A percentile compares a stretch with the other conserved stretches of the same genome.
Evolutionary conservation across 1,140 invertebrate species (phyloP).

Genomic region (Parasteatoda tepidariorum): DNA sequence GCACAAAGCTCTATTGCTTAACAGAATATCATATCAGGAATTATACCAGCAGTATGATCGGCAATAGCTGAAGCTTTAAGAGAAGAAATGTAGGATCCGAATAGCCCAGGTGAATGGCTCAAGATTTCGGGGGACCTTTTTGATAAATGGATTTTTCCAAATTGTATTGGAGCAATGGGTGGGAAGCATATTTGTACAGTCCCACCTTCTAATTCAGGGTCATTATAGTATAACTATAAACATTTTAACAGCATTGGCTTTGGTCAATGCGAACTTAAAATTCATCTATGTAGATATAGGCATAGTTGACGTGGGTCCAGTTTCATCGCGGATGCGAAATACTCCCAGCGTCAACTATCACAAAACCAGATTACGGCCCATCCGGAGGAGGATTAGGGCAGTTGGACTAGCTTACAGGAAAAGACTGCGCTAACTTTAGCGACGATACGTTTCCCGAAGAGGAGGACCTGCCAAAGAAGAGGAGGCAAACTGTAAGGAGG

Average conservation of each 20-base stretch:
- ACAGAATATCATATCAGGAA: neutral
- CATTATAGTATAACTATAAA: conserved; percentile 72
- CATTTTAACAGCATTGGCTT: conserved; percentile 69
- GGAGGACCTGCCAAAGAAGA: too few relatives aligned
- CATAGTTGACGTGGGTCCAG: too few relatives aligned
- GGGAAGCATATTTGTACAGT: neutral
- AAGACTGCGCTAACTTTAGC: too few relatives aligned
- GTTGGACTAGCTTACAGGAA: too few relatives aligned
- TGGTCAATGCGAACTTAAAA: conserved; percentile 70
- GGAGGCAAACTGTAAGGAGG: too few relatives aligned
- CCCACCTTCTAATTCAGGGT: conserved; percentile 65
- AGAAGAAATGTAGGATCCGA: neutral
- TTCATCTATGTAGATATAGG: conserved; percentile 70
- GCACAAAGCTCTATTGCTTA: neutral
- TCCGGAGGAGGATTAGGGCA: too few relatives aligned
- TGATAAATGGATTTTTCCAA: neutral
- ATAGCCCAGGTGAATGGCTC: neutral
- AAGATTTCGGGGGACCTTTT: neutral
- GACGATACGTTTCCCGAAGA: too few relatives aligned
- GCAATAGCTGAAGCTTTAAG: neutral
- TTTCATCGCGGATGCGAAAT: too few relatives aligned
- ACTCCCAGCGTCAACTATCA: too few relatives aligned
- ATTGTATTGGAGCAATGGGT: neutral
- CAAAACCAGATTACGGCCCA: too few relatives aligned
- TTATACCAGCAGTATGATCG: neutral